phyloP scores from a whole-genome alignment of 2,797 vertebrate species.

The Bovichtus diacanthus region DNA sequence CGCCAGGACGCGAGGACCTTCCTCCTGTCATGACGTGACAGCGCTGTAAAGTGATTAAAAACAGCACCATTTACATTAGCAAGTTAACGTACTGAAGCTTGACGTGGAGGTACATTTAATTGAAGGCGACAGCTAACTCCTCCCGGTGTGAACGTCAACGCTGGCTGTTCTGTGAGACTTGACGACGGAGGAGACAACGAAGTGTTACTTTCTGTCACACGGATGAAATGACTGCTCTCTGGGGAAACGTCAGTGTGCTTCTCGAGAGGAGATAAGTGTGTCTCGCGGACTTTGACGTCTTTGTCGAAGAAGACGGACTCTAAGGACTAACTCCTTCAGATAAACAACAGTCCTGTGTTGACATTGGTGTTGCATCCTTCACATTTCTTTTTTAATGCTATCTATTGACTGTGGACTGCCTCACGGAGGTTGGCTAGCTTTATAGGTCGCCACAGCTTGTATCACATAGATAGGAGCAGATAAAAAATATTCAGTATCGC shows the following conservation, averaged over 20 bases:
- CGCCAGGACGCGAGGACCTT: accelerated
- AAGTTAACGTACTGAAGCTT: background rate
- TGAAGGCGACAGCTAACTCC: background rate
- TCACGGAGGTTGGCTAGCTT: constrained; percentile 24
- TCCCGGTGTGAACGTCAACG: background rate
- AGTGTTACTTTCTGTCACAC: constrained; percentile 20
- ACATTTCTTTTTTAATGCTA: constrained; percentile 22
- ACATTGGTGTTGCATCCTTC: constrained; percentile 28
- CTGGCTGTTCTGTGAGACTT: constrained; percentile 9
- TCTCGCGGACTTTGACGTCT: constrained; percentile 18
- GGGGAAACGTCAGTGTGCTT: constrained; percentile 12
- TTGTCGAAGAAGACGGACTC: constrained; percentile 14
- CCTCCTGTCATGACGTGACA: background rate
- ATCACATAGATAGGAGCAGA: background rate
- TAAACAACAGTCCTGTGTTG: constrained; percentile 29
- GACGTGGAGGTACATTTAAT: background rate
- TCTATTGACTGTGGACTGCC: constrained; percentile 1
- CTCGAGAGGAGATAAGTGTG: constrained; percentile 2
- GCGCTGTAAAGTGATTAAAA: background rate
- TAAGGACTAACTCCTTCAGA: constrained; percentile 31
- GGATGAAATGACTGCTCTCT: constrained; percentile 13
- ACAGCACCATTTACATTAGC: background rate
- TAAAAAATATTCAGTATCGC: background rate
- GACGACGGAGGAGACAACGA: constrained; percentile 31
- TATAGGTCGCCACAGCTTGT: background rate